Evolutionary conservation across 2,113 vertebrate genomes (phyloP).

Genomic region (Laticauda colubrina): DNA sequence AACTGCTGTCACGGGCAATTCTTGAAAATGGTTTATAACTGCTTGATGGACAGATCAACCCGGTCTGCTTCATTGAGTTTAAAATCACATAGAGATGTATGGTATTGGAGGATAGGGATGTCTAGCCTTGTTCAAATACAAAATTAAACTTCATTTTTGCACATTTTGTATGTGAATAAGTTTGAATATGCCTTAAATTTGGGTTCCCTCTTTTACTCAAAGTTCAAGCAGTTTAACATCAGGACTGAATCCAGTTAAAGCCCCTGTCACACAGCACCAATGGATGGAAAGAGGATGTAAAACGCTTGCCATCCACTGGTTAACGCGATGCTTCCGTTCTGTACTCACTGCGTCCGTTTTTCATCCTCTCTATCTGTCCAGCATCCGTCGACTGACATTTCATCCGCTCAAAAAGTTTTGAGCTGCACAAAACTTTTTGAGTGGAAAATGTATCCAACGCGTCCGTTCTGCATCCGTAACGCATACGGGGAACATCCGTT

Average conservation of each 20-base stretch:
- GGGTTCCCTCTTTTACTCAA: not conserved
- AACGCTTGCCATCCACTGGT: too few species aligned
- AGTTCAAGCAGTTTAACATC: not conserved
- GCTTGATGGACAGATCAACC: not conserved
- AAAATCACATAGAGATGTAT: not conserved
- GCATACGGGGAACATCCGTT: too few species aligned
- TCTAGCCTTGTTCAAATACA: not conserved
- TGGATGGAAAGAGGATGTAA: too few species aligned
- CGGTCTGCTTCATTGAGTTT: not conserved
- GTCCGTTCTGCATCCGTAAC: too few species aligned
- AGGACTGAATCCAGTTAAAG: not conserved
- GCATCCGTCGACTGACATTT: too few species aligned
- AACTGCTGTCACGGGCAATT: not conserved
- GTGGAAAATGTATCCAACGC: too few species aligned
- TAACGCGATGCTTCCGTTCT: too few species aligned
- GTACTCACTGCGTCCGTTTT: too few species aligned
- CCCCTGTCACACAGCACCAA: too few species aligned
- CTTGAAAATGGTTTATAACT: not conserved
- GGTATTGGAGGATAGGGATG: not conserved
- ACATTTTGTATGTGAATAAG: not conserved
- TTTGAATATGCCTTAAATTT: not conserved
- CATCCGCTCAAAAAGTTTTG: too few species aligned
- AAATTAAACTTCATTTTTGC: not conserved
- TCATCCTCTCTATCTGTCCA: too few species aligned
- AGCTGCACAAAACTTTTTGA: too few species aligned